A percentile compares a stretch with the other conserved stretches of the same genome.
Conservation (phyloP, 2,888 invertebrate genomes). For the Lasioglossum lativentre region DNA sequence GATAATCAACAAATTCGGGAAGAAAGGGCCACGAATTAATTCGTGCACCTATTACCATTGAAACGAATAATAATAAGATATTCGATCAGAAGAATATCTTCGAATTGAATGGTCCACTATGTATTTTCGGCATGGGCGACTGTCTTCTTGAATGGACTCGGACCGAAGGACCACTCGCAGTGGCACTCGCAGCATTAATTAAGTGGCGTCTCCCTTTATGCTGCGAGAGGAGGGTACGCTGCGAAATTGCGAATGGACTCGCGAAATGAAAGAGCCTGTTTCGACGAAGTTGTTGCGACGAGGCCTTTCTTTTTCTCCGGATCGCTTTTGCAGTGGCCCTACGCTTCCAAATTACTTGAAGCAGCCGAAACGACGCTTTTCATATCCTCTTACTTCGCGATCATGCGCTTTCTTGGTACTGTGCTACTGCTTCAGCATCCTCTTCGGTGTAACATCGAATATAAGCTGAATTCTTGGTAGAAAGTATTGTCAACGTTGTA, state of each 20-base stretch:
- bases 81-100: neutral
- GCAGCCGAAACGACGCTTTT: neutral
- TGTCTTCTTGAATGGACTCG: constrained; percentile 68
- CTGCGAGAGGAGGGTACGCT: constrained; percentile 22
- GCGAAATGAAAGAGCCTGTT: constrained; percentile 56
- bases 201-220: constrained; percentile 68
- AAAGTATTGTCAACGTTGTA: neutral
- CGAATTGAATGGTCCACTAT: constrained; percentile 55
- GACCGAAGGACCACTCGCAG: constrained; percentile 58
- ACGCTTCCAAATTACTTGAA: neutral
- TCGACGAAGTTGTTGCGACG: constrained; percentile 57
- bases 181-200: constrained; percentile 71
- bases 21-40: too few relatives aligned
- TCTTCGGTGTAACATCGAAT: neutral
- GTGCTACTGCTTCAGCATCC: neutral
- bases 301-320: neutral
- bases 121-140: constrained; percentile 46
- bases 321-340: neutral
- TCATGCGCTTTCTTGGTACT: neutral
- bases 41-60: neutral
- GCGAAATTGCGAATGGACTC: constrained; percentile 26
- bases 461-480: neutral
- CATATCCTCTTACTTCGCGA: neutral
- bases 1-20: neutral
- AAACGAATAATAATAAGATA: neutral